phyloP scores from a whole-genome alignment of 2,888 invertebrate genomes.

The Dicyrtomina minuta region DNA sequence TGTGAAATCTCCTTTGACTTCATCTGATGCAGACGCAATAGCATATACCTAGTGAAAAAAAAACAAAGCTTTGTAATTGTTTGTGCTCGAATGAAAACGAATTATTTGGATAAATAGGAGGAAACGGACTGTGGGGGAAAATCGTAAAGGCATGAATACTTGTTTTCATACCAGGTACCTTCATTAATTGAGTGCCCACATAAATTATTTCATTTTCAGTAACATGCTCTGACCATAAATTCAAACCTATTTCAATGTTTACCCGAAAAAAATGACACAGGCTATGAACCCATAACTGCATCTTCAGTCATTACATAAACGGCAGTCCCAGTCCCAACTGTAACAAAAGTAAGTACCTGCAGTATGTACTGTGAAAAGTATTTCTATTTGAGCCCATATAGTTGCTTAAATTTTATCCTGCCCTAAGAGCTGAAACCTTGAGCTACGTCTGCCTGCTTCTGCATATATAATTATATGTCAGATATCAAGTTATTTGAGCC shows the following conservation, averaged over 20 bases:
- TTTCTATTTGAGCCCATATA: constrained; percentile 3
- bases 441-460: background rate
- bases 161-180: constrained; percentile 24
- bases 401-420: background rate
- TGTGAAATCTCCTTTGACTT: no score
- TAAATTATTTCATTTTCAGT: constrained; percentile 40
- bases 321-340: no score
- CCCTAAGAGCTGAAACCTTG: no score
- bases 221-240: constrained; percentile 46
- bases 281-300: constrained; percentile 30
- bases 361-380: background rate
- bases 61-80: background rate
- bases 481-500: background rate
- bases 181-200: constrained; percentile 46
- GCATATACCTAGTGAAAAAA: background rate
- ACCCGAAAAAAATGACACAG: constrained; percentile 39
- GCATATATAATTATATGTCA: background rate
- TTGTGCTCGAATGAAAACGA: background rate
- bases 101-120: background rate
- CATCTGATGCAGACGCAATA: background rate
- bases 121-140: constrained; percentile 11
- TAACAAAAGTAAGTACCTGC: no score
- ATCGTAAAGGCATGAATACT: constrained; percentile 29
- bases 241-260: constrained; percentile 45
- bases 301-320: constrained; percentile 7